Evolutionary conservation across 2,113 vertebrate species (phyloP), one percentile per base, ranked within the genome.

Genomic region (Glaucidium brasilianum): DNA sequence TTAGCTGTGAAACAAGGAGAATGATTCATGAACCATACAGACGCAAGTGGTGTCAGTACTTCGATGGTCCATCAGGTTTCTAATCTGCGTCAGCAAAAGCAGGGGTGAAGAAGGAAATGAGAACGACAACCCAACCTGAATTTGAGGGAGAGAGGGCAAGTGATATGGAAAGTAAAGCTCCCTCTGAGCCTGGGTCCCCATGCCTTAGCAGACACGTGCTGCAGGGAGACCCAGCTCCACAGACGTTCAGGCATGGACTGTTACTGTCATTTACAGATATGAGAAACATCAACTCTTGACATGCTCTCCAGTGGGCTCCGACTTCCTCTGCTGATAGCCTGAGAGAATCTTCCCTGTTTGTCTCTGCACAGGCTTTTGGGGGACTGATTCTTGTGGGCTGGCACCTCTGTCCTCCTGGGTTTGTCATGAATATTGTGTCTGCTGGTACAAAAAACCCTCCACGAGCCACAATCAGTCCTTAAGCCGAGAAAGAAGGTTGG

Each of bases 61-160:
- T 79, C 5, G 4, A 50, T 43, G 92, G 96, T 83, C 92, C 62
- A 11, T 14, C 35, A 8, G 80, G 77, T 66, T 58, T 58, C 88
- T 16, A 62, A 95, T 80, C 87, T 88, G 88, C n/a, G 15, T 95
- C 86, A 95, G 69, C 86, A 77, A 39, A 92, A 67, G 5, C 9
- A 21, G 26, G 62, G 58, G 20, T 19, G 69, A 55, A 15, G 69
- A 35, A 32, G 25, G 53, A 69, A 79, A 79, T 16, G 69, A 73
- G 63, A 56, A 23, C 25, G 66, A 50, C 35, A 56, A 49, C 20
- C 1, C 2, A 49, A 39, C 27, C 73, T 41, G 76, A 32, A 19
- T 41, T 58, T 41, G 85, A 76, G 75, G 59, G 64, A 34, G 50
- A 83, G 59, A 84, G 37, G 64, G 35, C 59, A 58, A 73, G 56